Evolutionary conservation across 1,140 invertebrate species (phyloP).

Genomic region (Cyclargus thomasi): DNA sequence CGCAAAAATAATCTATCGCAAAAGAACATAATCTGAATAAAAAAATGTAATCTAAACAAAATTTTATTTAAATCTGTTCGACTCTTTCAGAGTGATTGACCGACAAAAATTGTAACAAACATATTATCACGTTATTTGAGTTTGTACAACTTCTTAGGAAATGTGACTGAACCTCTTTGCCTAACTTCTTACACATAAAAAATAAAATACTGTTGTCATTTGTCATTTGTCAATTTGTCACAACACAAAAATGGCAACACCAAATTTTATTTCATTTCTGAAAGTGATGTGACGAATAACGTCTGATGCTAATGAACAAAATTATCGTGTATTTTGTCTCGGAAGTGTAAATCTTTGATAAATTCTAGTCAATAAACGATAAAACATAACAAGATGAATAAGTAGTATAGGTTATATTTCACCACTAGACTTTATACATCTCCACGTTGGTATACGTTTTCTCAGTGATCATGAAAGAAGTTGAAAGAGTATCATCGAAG

Average conservation of each 20-base stretch:
- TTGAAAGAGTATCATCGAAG: not conserved
- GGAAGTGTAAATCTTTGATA: slow-evolving; percentile 46
- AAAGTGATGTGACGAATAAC: slow-evolving; percentile 18
- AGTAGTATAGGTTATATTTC: not conserved
- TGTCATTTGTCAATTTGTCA: not conserved
- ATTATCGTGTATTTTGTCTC: slow-evolving; percentile 64
- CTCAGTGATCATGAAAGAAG: slow-evolving; percentile 16
- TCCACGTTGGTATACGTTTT: not conserved
- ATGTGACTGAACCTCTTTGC: no score
- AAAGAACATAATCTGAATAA: no score
- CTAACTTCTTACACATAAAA: not conserved
- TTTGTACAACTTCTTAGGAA: no score
- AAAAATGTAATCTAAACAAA: no score
- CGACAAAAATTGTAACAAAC: no score
- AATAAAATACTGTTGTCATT: not conserved
- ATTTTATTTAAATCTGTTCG: no score
- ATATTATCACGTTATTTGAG: no score
- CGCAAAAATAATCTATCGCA: no score
- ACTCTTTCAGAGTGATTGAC: no score
- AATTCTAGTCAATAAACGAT: slow-evolving; percentile 50
- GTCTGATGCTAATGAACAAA: slow-evolving; percentile 40
- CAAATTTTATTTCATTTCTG: slow-evolving; percentile 6
- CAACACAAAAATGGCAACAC: slow-evolving; percentile 13
- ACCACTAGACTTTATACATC: not conserved
- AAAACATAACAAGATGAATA: slow-evolving; percentile 23